Evolutionary conservation across 2,888 invertebrate species (phyloP), one percentile per base, ranked within the genome.

Genomic region (Torymus auratus): DNA sequence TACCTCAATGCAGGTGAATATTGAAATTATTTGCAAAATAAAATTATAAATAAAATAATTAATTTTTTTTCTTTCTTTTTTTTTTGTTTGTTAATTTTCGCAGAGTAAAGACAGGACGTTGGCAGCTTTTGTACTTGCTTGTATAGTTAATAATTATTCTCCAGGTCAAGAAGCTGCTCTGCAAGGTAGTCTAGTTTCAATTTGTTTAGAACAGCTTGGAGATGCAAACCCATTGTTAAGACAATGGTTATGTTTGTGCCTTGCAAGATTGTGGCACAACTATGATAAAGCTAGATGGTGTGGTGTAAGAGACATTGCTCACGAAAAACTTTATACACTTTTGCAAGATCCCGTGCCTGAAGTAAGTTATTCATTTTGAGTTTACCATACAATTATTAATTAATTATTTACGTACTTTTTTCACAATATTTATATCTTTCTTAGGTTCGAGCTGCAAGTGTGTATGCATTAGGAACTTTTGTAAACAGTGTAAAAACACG

Each of bases 381-480:
- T 62, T 64, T 55, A 64, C 12, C 61, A 62, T 74, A 60, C 80
- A 65, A 56, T 71, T 70, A 69, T 15, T 60, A 65, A 68, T 55
- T 41, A 70, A 71, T 65, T 73, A 15, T 52, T 69, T 20, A 58
- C 61, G 55, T 11, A n/a, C 28, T 14, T 70, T 17, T 14, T 20
- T 28, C 28, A 28, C 28, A 28, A 62, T 62, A 20, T 41, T 80
- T 68, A n/a, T 68, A 23, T 12, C 61, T 81, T 53, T 75, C 56
- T 84, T 84, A 95, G 95, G 96, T 96, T 67, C 93, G 99, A 80
- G 98, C 98, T 13, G 96, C 98, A 1, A 96, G 97, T 65, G 98
- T 98, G 5, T 98, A 95, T 92, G 99, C 99, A 14, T 92, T 99
- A 82, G 99, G 99, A 83, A 96, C 98, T 23, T 98, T 98, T 91